Evolutionary conservation across 2,888 invertebrate species (phyloP).

Genomic region (Pammene fasciana): DNA sequence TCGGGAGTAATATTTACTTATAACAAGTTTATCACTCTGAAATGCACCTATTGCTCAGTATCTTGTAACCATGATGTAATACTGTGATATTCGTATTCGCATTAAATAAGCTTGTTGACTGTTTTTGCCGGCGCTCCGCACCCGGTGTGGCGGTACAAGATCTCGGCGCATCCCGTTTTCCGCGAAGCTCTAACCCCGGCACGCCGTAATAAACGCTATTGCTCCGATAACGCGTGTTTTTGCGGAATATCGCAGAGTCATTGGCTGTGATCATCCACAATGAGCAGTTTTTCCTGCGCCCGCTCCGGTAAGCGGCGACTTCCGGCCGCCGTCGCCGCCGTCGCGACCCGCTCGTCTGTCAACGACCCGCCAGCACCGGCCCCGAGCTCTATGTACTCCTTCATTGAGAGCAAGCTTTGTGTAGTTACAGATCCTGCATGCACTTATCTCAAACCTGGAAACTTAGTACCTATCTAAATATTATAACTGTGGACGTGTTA

Average conservation of each 20-base stretch:
- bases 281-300: constrained; percentile 30
- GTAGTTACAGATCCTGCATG: background rate
- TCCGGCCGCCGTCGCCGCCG: constrained; percentile 23
- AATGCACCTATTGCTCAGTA: background rate
- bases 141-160: background rate
- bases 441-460: too few species aligned
- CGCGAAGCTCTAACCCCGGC: constrained; percentile 17
- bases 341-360: background rate
- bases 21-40: background rate
- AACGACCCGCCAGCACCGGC: constrained; percentile 4
- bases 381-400: background rate
- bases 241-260: constrained; percentile 24
- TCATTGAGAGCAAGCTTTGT: background rate
- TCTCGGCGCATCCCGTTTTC: constrained; percentile 13
- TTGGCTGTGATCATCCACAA: constrained; percentile 24
- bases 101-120: background rate
- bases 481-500: too few species aligned
- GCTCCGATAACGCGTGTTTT: constrained; percentile 30
- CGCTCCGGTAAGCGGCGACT: constrained; percentile 25
- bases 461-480: too few species aligned
- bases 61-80: background rate
- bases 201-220: constrained; percentile 36
- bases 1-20: too few species aligned
- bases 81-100: constrained; percentile 8
- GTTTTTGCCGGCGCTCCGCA: background rate